Conservation (phyloP, 2,888 invertebrate genomes). For the Ectemnius lituratus region DNA sequence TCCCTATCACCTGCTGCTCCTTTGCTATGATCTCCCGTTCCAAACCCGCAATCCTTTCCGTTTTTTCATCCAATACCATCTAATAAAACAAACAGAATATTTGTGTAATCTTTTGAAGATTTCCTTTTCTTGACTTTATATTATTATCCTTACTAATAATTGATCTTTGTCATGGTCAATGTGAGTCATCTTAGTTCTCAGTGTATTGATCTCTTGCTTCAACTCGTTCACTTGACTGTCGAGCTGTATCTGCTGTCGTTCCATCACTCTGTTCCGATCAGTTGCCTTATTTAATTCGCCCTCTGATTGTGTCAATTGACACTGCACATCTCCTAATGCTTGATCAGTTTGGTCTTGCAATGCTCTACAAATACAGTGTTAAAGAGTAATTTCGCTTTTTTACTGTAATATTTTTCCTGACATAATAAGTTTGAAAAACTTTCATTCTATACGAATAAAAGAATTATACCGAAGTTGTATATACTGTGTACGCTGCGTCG, state of each 20-base stretch:
- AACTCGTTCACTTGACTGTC: constrained; percentile 82
- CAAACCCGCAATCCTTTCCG: constrained; percentile 83
- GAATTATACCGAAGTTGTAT: constrained; percentile 80
- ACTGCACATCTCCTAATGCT: constrained; percentile 84
- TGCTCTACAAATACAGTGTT: constrained; percentile 78
- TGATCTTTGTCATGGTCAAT: constrained; percentile 87
- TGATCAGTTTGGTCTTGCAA: constrained; percentile 89
- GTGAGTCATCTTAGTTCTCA: constrained; percentile 82
- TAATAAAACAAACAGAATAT: constrained; percentile 71
- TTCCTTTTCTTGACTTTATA: too few relatives aligned
- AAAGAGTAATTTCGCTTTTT: not conserved
- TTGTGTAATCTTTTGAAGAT: not conserved
- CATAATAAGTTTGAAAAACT: too few relatives aligned
- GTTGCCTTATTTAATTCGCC: constrained; percentile 82
- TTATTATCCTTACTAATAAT: constrained; percentile 78
- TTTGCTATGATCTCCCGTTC: constrained; percentile 84
- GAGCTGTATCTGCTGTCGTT: constrained; percentile 81
- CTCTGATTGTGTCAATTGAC: constrained; percentile 83
- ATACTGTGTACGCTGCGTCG: constrained; percentile 80
- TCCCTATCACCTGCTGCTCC: constrained; percentile 70
- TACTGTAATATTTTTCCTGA: too few relatives aligned
- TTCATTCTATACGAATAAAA: too few relatives aligned
- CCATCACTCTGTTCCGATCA: constrained; percentile 80
- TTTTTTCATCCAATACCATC: constrained; percentile 85
- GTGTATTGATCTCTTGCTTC: constrained; percentile 82